phyloP scores from a whole-genome alignment of 2,113 vertebrate species.

The Rhineura floridana region DNA sequence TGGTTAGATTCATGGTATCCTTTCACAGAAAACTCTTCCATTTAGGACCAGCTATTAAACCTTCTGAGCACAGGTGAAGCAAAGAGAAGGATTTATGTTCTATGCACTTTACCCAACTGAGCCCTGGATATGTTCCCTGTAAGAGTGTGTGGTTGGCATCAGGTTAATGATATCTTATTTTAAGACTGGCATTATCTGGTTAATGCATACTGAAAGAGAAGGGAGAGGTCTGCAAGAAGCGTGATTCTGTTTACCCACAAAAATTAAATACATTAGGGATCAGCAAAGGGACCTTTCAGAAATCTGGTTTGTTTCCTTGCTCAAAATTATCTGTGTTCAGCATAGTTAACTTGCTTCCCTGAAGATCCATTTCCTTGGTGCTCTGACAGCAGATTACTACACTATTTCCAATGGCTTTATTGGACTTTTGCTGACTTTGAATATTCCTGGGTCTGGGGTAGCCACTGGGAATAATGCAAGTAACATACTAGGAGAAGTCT shows the following conservation, averaged over 20 bases:
- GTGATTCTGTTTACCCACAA: neutral
- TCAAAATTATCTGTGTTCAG: neutral
- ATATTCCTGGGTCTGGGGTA: neutral
- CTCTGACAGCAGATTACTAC: neutral
- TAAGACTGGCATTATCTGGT: too few relatives aligned
- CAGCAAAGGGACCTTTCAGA: neutral
- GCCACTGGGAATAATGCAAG: neutral
- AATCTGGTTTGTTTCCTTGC: neutral
- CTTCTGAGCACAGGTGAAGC: neutral
- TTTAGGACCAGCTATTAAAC: neutral
- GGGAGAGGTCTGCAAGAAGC: neutral
- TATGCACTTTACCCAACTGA: neutral
- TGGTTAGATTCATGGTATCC: neutral
- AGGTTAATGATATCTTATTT: neutral
- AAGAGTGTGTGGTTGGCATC: neutral
- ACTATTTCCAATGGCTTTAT: neutral
- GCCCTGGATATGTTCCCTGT: slow-evolving; percentile 1
- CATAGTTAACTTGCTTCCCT: neutral
- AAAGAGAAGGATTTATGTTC: neutral
- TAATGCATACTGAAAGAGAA: too few relatives aligned
- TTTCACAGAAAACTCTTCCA: neutral
- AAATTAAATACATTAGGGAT: neutral
- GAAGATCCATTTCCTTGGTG: neutral
- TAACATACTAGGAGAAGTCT: neutral
- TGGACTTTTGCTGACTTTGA: neutral